Percentiles rank a stretch among this genome's conserved stretches.
These are phyloP conservation scores for Pteromalus puparum DNA, from an alignment of 1,140 invertebrate species.

Conservation along the genomic window DNA sequence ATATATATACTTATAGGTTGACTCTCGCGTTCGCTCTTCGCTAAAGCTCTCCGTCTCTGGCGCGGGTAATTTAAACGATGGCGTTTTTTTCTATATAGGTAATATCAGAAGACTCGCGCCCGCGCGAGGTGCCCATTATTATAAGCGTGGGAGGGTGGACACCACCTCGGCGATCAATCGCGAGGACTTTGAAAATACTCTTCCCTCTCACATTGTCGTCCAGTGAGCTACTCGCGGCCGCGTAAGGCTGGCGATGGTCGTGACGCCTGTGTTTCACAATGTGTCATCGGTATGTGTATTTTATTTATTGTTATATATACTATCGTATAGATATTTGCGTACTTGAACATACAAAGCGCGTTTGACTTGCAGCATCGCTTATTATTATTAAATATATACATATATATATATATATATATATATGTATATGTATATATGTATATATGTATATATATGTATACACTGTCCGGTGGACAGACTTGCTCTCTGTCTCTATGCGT, in stretches of 20 bases:
- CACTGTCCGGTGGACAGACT: too few species aligned
- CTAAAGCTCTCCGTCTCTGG: not conserved
- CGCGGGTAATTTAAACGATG: not conserved
- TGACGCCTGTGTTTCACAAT: not conserved
- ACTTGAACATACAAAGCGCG: not conserved
- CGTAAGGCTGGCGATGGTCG: too few species aligned
- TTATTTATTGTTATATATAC: too few species aligned
- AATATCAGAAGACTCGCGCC: not conserved
- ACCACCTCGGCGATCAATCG: not conserved
- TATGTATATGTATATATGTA: too few species aligned
- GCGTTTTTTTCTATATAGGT: not conserved
- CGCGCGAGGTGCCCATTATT: conserved; percentile 6
- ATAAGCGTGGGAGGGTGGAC: not conserved
- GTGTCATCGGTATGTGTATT: not conserved
- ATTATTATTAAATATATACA: not conserved
- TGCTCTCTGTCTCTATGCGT: not conserved
- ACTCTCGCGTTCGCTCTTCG: not conserved
- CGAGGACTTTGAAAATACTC: conserved; percentile 17
- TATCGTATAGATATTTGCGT: not conserved
- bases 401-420: too few species aligned
- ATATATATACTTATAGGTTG: not conserved
- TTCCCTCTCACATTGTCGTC: not conserved
- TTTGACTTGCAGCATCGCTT: not conserved
- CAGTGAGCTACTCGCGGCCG: too few species aligned
- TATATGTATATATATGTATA: not conserved